Conservation (phyloP, 2,797 vertebrate species). For the Cetoscarus ocellatus region DNA sequence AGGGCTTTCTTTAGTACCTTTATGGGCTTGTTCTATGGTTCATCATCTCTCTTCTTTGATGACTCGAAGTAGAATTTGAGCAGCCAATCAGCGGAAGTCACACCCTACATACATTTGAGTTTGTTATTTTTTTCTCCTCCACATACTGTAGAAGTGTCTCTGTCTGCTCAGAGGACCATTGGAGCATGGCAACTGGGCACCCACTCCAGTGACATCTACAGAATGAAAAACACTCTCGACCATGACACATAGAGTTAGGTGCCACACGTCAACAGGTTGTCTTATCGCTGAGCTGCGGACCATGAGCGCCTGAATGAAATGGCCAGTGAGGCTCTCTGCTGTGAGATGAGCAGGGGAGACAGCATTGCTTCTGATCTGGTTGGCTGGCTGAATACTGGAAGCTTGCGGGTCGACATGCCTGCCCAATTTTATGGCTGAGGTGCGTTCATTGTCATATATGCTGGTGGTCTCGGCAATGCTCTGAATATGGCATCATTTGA, state of each 20-base stretch:
- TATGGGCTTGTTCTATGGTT: slow-evolving; percentile 26
- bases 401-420: slow-evolving; percentile 72
- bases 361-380: slow-evolving; percentile 72
- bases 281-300: slow-evolving; percentile 68
- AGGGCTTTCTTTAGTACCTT: too few relatives aligned
- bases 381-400: slow-evolving; percentile 72
- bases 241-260: slow-evolving; percentile 76
- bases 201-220: slow-evolving; percentile 66
- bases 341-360: slow-evolving; percentile 74
- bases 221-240: slow-evolving; percentile 79
- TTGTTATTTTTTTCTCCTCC: slow-evolving; percentile 56
- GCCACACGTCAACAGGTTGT: slow-evolving; percentile 80
- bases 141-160: slow-evolving; percentile 64
- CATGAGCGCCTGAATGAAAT: slow-evolving; percentile 77
- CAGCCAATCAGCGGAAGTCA: slow-evolving; percentile 30
- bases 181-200: slow-evolving; percentile 72
- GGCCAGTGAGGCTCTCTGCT: slow-evolving; percentile 67
- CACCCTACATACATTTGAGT: slow-evolving; percentile 29
- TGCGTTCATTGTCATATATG: slow-evolving; percentile 59
- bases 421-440: slow-evolving; percentile 84
- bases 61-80: slow-evolving; percentile 33
- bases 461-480: slow-evolving; percentile 52
- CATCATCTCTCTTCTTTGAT: slow-evolving; percentile 37
- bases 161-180: slow-evolving; percentile 70
- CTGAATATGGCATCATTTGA: slow-evolving; percentile 67